Conservation (phyloP, 92 coral and sea anemone species). For the Plumapathes pennacea region DNA sequence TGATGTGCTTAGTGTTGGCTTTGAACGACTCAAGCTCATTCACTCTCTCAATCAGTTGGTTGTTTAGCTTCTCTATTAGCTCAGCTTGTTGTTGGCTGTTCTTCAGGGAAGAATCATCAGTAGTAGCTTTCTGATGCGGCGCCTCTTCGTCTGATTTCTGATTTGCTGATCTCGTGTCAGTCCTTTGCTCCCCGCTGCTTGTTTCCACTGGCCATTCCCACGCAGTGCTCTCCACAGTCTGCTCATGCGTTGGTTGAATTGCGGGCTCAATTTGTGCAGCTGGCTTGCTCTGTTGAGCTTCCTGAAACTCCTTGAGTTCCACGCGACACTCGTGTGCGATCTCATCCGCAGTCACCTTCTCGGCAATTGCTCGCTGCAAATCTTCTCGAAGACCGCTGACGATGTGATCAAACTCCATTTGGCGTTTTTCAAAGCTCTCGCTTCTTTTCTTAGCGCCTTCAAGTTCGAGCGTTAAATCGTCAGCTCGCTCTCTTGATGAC, state of each 20-base stretch:
- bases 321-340: constrained; percentile 83
- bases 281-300: constrained; percentile 10
- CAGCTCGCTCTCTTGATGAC: constrained; percentile 10
- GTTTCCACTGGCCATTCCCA: no score
- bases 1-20: constrained; percentile 43
- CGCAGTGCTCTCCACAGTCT: no score
- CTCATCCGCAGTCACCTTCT: constrained; percentile 75
- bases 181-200: no score
- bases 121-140: no score
- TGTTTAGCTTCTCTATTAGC: constrained; percentile 8
- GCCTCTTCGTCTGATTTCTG: no score
- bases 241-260: no score
- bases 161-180: no score
- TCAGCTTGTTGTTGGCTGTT: no score
- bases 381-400: constrained; percentile 93
- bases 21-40: constrained; percentile 29
- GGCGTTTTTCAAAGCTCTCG: constrained; percentile 66
- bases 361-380: constrained; percentile 74
- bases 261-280: no score
- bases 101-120: no score
- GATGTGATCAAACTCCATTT: constrained; percentile 83
- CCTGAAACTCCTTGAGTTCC: constrained; percentile 30
- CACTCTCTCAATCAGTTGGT: no score
- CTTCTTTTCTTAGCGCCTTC: constrained; percentile 54
- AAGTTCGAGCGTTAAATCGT: constrained; percentile 19